Percentiles rank a stretch among this genome's conserved stretches.
Evolutionary conservation across 2,888 invertebrate species (phyloP).

Genomic region (Tanypteryx hageni): DNA sequence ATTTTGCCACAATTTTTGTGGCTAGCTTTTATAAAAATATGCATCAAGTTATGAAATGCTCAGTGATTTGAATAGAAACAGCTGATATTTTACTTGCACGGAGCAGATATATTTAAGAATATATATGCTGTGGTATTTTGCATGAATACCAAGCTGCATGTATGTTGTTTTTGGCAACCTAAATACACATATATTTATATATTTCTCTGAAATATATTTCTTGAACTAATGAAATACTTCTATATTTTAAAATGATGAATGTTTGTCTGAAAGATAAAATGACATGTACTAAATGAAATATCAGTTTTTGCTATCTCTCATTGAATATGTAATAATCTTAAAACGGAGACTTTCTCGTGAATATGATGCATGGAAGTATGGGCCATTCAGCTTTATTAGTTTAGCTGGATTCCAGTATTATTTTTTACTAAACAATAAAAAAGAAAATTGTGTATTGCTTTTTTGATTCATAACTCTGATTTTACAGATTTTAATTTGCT

Average conservation of each 20-base stretch:
- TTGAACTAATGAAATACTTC: not conserved
- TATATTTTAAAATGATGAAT: not conserved
- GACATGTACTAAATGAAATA: not conserved
- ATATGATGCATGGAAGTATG: not conserved
- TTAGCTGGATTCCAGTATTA: constrained; percentile 63
- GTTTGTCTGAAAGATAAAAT: not conserved
- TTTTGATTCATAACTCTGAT: not conserved
- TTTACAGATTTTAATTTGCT: not conserved
- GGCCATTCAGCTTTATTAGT: not conserved
- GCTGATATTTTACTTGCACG: not conserved
- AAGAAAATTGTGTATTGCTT: too few relatives aligned
- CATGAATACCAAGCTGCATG: not conserved
- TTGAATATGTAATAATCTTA: not conserved
- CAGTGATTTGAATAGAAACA: not conserved
- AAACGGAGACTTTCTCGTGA: not conserved
- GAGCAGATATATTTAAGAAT: not conserved
- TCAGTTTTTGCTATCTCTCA: not conserved
- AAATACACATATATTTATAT: not conserved
- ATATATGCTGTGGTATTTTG: not conserved
- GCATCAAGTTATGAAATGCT: not conserved
- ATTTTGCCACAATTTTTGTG: not conserved
- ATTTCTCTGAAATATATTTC: not conserved
- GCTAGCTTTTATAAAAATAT: not conserved
- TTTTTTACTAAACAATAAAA: constrained; percentile 66
- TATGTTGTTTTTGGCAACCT: not conserved